A percentile compares a stretch with the other conserved stretches of the same genome.
These are phyloP conservation scores for Steromphala cineraria DNA, from an alignment of 2,888 invertebrate species.

Conservation along the genomic window DNA sequence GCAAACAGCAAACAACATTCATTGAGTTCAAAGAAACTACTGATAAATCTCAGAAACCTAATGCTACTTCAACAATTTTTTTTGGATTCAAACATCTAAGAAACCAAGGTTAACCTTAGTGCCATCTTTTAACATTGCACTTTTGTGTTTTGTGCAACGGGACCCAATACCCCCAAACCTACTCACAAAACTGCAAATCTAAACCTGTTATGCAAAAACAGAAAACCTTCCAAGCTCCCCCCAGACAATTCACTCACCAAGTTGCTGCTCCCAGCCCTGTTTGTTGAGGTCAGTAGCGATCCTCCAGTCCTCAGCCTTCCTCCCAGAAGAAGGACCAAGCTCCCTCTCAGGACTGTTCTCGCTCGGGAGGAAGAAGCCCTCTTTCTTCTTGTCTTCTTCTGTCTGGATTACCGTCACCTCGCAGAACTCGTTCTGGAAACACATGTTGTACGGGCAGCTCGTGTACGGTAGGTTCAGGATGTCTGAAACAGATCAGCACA, in stretches of 20 bases:
- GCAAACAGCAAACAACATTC: too few relatives aligned
- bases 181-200: too few relatives aligned
- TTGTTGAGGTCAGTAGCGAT: constrained; percentile 56
- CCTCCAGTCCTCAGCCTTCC: constrained; percentile 55
- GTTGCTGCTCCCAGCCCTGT: constrained; percentile 60
- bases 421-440: constrained; percentile 73
- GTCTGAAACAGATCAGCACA: neutral
- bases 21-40: too few relatives aligned
- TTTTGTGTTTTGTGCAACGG: too few relatives aligned
- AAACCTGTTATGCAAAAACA: too few relatives aligned
- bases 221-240: neutral
- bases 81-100: too few relatives aligned
- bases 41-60: too few relatives aligned
- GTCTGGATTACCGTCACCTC: constrained; percentile 57
- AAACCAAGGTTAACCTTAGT: too few relatives aligned
- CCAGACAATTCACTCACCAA: constrained; percentile 43
- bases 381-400: neutral
- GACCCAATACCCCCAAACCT: too few relatives aligned
- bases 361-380: constrained; percentile 24
- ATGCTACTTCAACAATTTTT: too few relatives aligned
- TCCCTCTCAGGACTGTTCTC: constrained; percentile 13
- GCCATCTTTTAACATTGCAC: too few relatives aligned
- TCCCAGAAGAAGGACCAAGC: neutral
- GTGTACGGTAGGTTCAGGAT: constrained; percentile 6
- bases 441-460: constrained; percentile 49